Evolutionary conservation across 2,888 invertebrate species (phyloP).

Genomic region (Choreutis nemorana): DNA sequence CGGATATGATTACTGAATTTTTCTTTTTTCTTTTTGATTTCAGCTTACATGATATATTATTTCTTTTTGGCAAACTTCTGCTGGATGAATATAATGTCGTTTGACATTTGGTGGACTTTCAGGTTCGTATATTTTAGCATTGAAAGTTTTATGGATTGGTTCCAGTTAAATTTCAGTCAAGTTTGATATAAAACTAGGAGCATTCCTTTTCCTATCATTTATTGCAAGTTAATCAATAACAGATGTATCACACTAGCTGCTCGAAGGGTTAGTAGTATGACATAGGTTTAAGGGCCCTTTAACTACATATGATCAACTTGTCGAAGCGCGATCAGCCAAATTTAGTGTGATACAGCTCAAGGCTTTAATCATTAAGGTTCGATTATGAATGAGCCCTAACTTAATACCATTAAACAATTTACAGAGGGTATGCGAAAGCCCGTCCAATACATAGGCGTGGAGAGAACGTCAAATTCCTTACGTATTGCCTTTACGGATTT

Average conservation of each 20-base stretch:
- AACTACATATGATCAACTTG: neutral
- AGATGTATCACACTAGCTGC: too few relatives aligned
- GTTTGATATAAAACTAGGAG: too few relatives aligned
- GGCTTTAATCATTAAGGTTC: neutral
- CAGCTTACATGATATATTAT: slow-evolving; percentile 34
- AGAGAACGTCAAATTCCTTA: slow-evolving; percentile 36
- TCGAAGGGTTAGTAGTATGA: too few relatives aligned
- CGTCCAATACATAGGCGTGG: slow-evolving; percentile 45
- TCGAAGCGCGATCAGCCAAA: too few relatives aligned
- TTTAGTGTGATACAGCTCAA: too few relatives aligned
- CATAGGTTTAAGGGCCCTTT: too few relatives aligned
- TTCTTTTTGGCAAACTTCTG: slow-evolving; percentile 43
- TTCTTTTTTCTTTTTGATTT: slow-evolving; percentile 15
- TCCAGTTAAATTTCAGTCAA: neutral
- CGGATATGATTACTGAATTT: neutral
- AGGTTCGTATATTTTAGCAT: slow-evolving; percentile 23
- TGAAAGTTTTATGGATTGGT: neutral
- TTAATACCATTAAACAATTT: slow-evolving; percentile 8
- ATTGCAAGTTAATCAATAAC: too few relatives aligned
- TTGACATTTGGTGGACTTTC: slow-evolving; percentile 57
- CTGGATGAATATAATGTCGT: slow-evolving; percentile 56
- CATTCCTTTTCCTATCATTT: too few relatives aligned
- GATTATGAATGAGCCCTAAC: neutral
- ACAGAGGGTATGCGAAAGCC: slow-evolving; percentile 49
- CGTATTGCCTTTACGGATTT: slow-evolving; percentile 42